Evolutionary conservation across 2,797 vertebrate species (phyloP).

Genomic region (Phrynocephalus forsythii): DNA sequence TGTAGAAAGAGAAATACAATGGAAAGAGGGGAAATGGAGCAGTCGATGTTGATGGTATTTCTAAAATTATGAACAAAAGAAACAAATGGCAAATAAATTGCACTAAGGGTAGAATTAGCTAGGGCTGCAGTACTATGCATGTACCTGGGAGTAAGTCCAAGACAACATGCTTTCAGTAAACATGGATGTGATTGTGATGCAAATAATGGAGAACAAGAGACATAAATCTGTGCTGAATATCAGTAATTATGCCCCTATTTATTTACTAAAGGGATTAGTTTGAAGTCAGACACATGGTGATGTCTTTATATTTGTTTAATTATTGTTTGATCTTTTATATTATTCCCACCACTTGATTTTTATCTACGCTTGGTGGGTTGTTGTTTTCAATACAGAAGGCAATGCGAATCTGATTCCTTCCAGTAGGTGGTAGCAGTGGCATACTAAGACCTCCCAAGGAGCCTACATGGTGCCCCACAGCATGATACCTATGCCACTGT

Average conservation of each 20-base stretch:
- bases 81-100: neutral
- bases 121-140: neutral
- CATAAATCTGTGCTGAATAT: neutral
- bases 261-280: neutral
- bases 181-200: neutral
- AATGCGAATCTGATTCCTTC: slow-evolving; percentile 61
- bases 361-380: neutral
- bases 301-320: neutral
- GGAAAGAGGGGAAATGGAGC: neutral
- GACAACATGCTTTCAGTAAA: neutral
- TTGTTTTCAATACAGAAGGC: neutral
- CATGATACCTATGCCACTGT: fast-evolving
- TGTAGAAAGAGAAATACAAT: neutral
- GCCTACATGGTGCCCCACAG: fast-evolving
- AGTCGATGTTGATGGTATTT: neutral
- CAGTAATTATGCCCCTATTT: neutral
- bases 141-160: neutral
- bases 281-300: neutral
- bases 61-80: neutral
- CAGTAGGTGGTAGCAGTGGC: slow-evolving; percentile 68
- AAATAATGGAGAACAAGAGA: neutral
- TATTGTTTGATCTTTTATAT: neutral
- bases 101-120: neutral
- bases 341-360: neutral
- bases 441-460: slow-evolving; percentile 45